Percentiles rank a stretch among this genome's conserved stretches.
Conservation (phyloP, 2,888 invertebrate genomes). For the Melieria crassipennis region DNA sequence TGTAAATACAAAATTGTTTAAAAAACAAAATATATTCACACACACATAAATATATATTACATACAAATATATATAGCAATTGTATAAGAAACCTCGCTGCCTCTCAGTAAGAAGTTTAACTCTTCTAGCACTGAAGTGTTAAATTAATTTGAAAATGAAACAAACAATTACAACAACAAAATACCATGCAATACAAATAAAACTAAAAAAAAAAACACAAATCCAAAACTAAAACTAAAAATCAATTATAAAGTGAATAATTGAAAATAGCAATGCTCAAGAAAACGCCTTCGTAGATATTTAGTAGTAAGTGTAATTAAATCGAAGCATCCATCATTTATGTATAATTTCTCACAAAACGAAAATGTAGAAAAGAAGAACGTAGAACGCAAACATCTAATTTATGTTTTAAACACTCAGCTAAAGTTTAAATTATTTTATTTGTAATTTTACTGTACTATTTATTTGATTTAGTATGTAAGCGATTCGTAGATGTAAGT, state of each 20-base stretch:
- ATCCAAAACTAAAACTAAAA: not conserved
- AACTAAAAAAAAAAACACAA: not conserved
- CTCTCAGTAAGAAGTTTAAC: constrained; percentile 55
- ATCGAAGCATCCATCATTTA: no score
- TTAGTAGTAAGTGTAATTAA: no score
- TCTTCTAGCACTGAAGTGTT: not conserved
- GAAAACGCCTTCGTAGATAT: no score
- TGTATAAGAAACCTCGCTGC: constrained; percentile 59
- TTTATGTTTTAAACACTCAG: no score
- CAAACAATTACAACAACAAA: not conserved
- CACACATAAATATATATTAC: not conserved
- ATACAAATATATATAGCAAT: constrained; percentile 9
- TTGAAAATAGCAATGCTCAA: no score
- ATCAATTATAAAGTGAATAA: no score
- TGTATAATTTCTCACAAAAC: no score
- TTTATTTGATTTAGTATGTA: constrained; percentile 8
- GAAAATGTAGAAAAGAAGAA: no score
- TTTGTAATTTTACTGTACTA: constrained; percentile 12
- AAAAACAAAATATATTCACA: not conserved
- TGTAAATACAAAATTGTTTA: constrained; percentile 3
- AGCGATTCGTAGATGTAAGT: no score
- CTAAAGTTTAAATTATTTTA: no score
- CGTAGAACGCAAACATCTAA: no score
- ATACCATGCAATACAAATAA: not conserved
- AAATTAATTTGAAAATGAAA: not conserved